phyloP scores from a whole-genome alignment of 2,113 vertebrate genomes.

The Odocoileus hemionus region DNA sequence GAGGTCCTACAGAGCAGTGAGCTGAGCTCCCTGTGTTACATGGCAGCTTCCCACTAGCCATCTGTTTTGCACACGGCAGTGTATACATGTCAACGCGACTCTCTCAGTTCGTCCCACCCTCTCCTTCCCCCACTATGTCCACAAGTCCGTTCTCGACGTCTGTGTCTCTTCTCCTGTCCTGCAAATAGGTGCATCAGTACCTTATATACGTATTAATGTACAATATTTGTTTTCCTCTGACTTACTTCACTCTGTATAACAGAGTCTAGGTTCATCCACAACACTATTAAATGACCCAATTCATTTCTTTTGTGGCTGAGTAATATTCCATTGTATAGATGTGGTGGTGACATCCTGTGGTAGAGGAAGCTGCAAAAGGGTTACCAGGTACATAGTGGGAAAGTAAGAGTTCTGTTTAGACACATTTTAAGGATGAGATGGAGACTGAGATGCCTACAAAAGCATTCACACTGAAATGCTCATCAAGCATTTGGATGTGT shows the following conservation, averaged over 20 bases:
- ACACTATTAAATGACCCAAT: not conserved
- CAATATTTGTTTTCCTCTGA: not conserved
- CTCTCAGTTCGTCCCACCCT: not conserved
- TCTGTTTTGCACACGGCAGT: too few species aligned
- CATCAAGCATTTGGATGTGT: not conserved
- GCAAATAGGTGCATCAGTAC: not conserved
- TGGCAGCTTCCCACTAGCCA: not conserved
- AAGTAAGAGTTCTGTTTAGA: not conserved
- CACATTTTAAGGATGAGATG: not conserved
- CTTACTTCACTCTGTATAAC: not conserved
- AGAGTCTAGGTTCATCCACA: not conserved
- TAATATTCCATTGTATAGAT: not conserved
- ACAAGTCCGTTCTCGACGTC: not conserved
- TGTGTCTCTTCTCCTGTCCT: not conserved
- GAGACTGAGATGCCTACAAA: not conserved
- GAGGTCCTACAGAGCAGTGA: accelerated
- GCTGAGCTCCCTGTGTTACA: not conserved
- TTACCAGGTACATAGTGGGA: not conserved
- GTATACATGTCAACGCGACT: accelerated
- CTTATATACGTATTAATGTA: not conserved
- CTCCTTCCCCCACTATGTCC: not conserved
- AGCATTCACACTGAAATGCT: not conserved
- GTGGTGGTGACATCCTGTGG: not conserved
- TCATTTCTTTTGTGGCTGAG: not conserved
- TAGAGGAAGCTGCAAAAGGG: not conserved